Conservation (phyloP, 37 sponge, comb jelly and placozoan species). For the Eunapius fragilis region DNA sequence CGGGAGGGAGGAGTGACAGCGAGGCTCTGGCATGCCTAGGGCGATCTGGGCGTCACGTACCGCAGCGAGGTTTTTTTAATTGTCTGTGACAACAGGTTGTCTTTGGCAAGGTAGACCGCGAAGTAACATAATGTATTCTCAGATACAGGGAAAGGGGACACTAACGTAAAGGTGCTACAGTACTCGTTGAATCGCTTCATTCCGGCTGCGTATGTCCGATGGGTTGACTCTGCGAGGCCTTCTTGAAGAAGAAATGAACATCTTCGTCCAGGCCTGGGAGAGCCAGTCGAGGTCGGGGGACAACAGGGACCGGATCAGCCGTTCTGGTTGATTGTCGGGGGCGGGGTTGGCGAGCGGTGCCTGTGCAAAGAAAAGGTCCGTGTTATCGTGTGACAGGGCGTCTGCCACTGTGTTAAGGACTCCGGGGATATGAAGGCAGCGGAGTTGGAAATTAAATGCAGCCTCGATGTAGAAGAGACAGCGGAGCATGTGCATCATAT, state of each 20-base stretch:
- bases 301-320: conserved; percentile 24
- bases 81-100: background rate
- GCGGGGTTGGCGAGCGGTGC: background rate
- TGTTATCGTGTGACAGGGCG: conserved; percentile 28
- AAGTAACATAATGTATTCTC: conserved; percentile 18
- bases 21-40: background rate
- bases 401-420: conserved; percentile 11
- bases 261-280: conserved; percentile 19
- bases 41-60: conserved; percentile 19
- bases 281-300: background rate
- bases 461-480: conserved; percentile 31
- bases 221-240: conserved; percentile 32
- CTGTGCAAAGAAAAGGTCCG: background rate
- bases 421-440: conserved; percentile 38
- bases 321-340: background rate
- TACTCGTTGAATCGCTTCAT: background rate
- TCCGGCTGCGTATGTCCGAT: conserved; percentile 7
- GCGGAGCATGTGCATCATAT: conserved; percentile 19
- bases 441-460: background rate
- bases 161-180: background rate
- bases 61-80: conserved; percentile 30
- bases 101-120: conserved; percentile 10
- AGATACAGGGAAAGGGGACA: conserved; percentile 12
- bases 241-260: conserved; percentile 10
- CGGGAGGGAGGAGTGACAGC: background rate